Percentiles rank a stretch among this genome's conserved stretches.
These are phyloP conservation scores for Pseudococcus longispinus DNA, from an alignment of 2,888 invertebrate species.

Conservation along the genomic window DNA sequence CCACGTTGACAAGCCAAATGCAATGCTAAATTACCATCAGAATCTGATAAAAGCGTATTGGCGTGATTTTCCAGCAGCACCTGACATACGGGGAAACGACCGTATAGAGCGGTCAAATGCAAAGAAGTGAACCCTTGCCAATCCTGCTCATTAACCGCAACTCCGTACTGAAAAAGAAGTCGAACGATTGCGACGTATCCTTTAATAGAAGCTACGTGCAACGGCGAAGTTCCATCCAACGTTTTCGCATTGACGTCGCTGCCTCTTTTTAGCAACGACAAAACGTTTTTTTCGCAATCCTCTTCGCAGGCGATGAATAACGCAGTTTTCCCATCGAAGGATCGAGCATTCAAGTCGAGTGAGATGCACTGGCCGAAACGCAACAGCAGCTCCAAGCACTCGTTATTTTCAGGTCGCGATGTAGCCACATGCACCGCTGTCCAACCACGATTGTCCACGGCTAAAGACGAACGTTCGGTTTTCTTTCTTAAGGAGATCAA, in stretches of 20 bases:
- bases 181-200: not conserved
- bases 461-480: not conserved
- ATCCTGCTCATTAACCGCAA: not conserved
- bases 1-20: slow-evolving; percentile 38
- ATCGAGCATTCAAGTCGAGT: slow-evolving; percentile 5
- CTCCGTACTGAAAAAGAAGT: not conserved
- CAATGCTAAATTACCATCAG: slow-evolving; percentile 16
- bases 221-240: slow-evolving; percentile 10
- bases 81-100: not conserved
- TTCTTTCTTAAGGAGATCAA: not conserved
- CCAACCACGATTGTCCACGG: slow-evolving; percentile 48
- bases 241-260: not conserved
- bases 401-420: not conserved
- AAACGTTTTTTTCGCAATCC: not conserved
- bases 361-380: not conserved
- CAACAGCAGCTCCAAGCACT: slow-evolving; percentile 25
- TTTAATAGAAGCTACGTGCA: not conserved
- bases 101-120: slow-evolving; percentile 25
- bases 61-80: not conserved
- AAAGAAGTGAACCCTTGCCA: slow-evolving; percentile 41
- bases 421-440: slow-evolving; percentile 49
- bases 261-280: not conserved
- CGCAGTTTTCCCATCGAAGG: slow-evolving; percentile 42
- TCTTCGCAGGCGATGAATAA: slow-evolving; percentile 29
- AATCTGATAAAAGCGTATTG: not conserved